Base-by-base conservation (phyloP, 2,888 invertebrate species). In the Balanococcus diminutus region DNA sequence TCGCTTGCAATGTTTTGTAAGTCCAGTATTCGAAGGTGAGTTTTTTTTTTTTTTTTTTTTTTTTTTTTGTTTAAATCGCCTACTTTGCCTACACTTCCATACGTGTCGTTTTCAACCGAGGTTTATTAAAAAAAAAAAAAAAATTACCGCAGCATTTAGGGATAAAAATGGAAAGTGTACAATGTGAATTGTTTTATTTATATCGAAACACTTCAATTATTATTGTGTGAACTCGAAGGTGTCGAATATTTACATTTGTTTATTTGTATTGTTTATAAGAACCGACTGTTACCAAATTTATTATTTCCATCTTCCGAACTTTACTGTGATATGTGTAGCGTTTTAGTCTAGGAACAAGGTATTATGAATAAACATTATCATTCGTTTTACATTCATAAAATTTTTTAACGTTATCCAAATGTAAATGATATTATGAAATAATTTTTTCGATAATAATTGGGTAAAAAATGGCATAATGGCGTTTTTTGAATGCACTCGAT, bases 251-350 rank as follows among this genome's bases (percentile, higher is more conserved):
- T 72, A 72, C 19, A 36, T n/a, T 36, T 19, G 36, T 79, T 79
- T 67, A 36, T 79, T 79, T 79, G 75, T 79, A 79, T 32, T 79
- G 36, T 79, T 79, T 79, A 79, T 79, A 36, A 79, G n/a, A 79
- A 79, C 16, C 75, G 75, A 36, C 75, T 79, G 75, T 79, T 79
- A 79, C 75, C 75, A 79, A 36, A 79, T 36, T 31, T 16, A 79
- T 82, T 51, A 79, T 85, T 84, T 85, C 85, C 85, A 85, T 85
- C 85, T 85, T 85, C 85, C 85, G 75, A 85, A 85, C 85, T 85
- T 85, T 85, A 75, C 85, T 85, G 85, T 85, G 85, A 85, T 85
- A 85, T 85, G 85, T 79, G 85, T 85, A 75, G 85, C 85, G 85
- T 85, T 85, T 79, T 79, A 79, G 75, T 36, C 32, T 79, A 79